Base-by-base conservation (phyloP, 2,888 invertebrate species). In the Cantharis lateralis region DNA sequence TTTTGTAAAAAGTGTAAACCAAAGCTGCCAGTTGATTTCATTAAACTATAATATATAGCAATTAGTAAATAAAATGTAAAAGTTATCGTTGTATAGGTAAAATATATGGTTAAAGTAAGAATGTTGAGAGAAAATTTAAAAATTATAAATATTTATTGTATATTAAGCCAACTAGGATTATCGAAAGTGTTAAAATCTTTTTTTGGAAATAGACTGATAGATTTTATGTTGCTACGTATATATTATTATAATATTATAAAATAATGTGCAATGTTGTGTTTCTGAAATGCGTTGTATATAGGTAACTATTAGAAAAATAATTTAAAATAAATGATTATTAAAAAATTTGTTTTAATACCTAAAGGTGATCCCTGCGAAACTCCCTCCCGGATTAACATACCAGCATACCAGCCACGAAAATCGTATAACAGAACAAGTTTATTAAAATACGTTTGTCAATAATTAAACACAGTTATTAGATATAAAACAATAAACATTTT, bases 161-260 rank as follows among this genome's bases (percentile, higher is more conserved):
- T 16, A 71, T 70, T 15, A 24, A 20, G 15, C 62, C 10, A 62
- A 11, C 9, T 61, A 61, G 20, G 10, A 71, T n/a, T 62, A 62
- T 24, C 15, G 62, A 24, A 66, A 66, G 10, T 24, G 24, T 66
- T 66, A n/a, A 66, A 66, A 66, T 66, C 24, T 66, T 20, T 20
- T 66, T 66, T 20, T 48, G 24, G 61, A 70, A 72, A 78, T 80
- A 80, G 80, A 80, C 80, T 80, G 80, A 80, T 79, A 79, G 78
- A 73, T 71, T 70, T 78, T 80, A 79, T 78, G 79, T 78, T 79
- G 69, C 70, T 79, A 79, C 68, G 48, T 48, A n/a, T 32, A 28
- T 77, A 75, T 24, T 24, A 24, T 24, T 24, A 24, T 24, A 24
- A 24, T 5, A 24, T 9, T 24, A 24, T 24, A 72, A 66, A 71